These are phyloP conservation scores for Chirona hameri DNA, from an alignment of 2,888 invertebrate species.

Conservation along the genomic window DNA sequence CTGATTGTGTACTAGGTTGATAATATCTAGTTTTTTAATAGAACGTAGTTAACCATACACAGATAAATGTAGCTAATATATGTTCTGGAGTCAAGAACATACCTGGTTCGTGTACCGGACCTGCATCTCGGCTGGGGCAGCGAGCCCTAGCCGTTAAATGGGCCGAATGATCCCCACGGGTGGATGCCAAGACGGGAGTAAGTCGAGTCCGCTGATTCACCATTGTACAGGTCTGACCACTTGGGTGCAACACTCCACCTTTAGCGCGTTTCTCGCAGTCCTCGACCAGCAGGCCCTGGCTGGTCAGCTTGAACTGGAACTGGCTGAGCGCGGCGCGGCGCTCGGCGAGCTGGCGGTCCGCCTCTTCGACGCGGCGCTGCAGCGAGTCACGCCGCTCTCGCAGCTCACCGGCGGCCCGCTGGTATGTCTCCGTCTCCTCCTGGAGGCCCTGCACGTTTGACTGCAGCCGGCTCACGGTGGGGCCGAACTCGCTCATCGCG, in stretches of 20 bases:
- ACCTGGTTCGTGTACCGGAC: too few species aligned
- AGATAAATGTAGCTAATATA: too few species aligned
- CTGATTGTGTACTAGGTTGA: too few species aligned
- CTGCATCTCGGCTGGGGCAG: too few species aligned
- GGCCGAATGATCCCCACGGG: too few species aligned
- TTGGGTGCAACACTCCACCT: not conserved
- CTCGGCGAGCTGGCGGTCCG: not conserved
- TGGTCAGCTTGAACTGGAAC: not conserved
- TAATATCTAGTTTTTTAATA: too few species aligned
- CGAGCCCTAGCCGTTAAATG: too few species aligned
- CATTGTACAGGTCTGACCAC: too few species aligned
- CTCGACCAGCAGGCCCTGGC: not conserved
- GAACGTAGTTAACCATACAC: too few species aligned
- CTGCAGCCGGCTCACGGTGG: not conserved
- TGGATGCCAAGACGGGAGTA: too few species aligned
- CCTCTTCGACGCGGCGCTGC: not conserved
- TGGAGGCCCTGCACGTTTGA: not conserved
- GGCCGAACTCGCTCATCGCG: not conserved
- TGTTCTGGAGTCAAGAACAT: too few species aligned
- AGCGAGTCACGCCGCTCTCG: not conserved
- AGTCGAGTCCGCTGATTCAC: too few species aligned
- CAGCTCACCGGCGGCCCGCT: conserved; percentile 4
- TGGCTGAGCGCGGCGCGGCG: not conserved
- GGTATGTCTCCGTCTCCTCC: not conserved
- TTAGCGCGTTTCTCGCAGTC: conserved; percentile 7